Evolutionary conservation across 2,113 vertebrate species (phyloP).

Genomic region (Recurvirostra avosetta): DNA sequence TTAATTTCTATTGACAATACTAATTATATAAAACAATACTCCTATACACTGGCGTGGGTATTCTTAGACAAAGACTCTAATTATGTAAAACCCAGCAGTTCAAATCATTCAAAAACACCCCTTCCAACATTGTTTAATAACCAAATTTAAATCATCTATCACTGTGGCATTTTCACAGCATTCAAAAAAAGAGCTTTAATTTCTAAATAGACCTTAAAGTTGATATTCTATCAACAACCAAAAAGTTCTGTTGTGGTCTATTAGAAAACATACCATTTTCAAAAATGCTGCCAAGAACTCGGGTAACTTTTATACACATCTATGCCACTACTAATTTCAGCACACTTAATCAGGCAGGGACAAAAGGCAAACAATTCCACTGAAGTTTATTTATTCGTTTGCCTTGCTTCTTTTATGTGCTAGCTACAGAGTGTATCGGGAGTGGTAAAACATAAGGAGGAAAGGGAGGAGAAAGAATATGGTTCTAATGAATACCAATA

Average conservation of each 20-base stretch:
- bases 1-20: not conserved
- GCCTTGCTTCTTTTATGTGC: not conserved
- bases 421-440: not conserved
- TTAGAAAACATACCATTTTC: too few relatives aligned
- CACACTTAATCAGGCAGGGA: not conserved
- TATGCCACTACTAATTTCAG: too few relatives aligned
- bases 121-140: not conserved
- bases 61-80: not conserved
- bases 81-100: not conserved
- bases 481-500: not conserved
- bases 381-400: not conserved
- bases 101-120: not conserved
- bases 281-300: too few relatives aligned
- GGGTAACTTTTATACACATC: too few relatives aligned
- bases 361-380: not conserved
- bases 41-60: not conserved
- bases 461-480: not conserved
- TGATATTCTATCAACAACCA: too few relatives aligned
- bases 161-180: not conserved
- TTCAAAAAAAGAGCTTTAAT: too few relatives aligned
- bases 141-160: not conserved
- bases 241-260: too few relatives aligned
- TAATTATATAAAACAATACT: not conserved
- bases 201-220: too few relatives aligned
- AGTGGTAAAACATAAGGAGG: not conserved